These are phyloP conservation scores for Saccopteryx bilineata DNA, from an alignment of 2,113 vertebrate species.

Conservation along the genomic window DNA sequence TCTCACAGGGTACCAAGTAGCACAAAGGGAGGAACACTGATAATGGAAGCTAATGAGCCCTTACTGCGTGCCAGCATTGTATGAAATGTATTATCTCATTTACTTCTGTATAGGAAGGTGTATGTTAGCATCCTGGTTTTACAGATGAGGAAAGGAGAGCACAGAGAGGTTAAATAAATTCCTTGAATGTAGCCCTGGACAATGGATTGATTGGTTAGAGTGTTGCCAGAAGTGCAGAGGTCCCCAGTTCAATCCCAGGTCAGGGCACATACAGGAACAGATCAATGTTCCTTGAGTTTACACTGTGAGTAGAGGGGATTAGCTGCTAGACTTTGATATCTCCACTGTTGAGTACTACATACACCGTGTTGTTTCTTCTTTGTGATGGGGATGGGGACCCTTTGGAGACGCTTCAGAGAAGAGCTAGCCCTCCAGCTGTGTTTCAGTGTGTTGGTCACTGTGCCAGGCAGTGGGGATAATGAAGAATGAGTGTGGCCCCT, in stretches of 20 bases:
- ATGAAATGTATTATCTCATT: neutral
- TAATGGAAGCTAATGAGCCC: neutral
- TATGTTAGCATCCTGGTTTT: neutral
- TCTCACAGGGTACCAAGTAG: no score
- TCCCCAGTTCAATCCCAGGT: no score
- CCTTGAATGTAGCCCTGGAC: neutral
- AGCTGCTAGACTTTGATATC: neutral
- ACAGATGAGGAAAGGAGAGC: slow-evolving; percentile 34
- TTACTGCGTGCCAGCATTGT: neutral
- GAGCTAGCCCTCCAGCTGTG: neutral
- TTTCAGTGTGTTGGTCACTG: neutral
- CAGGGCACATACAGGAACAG: no score
- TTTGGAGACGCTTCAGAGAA: neutral
- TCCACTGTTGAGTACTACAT: neutral
- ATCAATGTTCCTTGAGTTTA: no score
- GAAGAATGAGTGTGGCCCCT: neutral
- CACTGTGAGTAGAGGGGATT: neutral
- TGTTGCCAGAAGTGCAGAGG: no score
- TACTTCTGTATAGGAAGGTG: neutral
- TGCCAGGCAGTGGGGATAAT: neutral
- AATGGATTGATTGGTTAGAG: no score
- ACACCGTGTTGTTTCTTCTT: neutral
- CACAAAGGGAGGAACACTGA: neutral
- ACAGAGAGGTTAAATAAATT: slow-evolving; percentile 36
- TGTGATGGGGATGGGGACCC: neutral